Evolutionary conservation across 2,888 invertebrate genomes (phyloP), one percentile per base, ranked within the genome.

Genomic region (Cyrtodaria siliqua): DNA sequence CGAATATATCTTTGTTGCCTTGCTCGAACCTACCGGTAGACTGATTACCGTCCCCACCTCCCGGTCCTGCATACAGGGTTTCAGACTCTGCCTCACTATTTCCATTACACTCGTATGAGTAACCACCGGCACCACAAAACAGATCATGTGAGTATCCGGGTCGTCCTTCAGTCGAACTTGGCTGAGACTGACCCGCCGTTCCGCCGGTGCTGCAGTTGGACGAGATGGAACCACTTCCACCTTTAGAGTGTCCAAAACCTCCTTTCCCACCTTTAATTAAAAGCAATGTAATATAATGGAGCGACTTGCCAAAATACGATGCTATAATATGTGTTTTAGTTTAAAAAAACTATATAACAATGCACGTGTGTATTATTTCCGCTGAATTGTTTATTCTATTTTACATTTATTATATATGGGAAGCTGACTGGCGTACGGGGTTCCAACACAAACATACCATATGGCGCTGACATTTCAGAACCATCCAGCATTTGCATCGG

Each of bases 41-140:
- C 12, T 4, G 12, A 47, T 71, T 74, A 8, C 74, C 68, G 18
- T 68, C 68, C 8, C 18, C 24, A 12, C 77, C 81, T 3, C 74
- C 73, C 0, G 73, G 81, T 20, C 77, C 81, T 1, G 77, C 67
- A 50, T 42, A 68, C 33, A 42, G 44, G 18, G 53, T n/a, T 1
- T n/a, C 38, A 14, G 26, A 14, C 1, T n/a, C 29, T 23, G 14
- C 12, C 12, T 18, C 33, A 1, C 8, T 2, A 3, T n/a, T 24
- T 2, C 27, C 42, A 12, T 18, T 49, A 40, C 81, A 81, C 18
- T 64, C 71, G 38, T 29, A 8, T 20, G 81, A 81, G 49, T 69
- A 78, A 1, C 68, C 81, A 2, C 81, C 81, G 16, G 75, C 27
- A 2, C 81, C 81, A 59, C 68, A 68, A 56, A 81, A 78, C 29